Conservation (phyloP, 2,797 vertebrate genomes). For the Clangula hyemalis region DNA sequence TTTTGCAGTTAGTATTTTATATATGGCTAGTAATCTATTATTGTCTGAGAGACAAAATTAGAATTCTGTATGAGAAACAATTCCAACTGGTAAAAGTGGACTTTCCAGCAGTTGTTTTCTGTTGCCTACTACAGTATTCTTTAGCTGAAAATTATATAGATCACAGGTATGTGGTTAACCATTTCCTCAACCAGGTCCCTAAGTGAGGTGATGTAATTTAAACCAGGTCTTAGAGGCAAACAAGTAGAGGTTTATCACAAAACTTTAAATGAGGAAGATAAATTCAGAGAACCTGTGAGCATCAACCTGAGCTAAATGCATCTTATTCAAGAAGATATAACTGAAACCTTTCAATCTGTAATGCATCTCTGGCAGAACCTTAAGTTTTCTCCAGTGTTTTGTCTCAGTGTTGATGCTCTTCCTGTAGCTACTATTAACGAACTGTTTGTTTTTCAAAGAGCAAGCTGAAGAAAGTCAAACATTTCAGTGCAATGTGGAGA, state of each 20-base stretch:
- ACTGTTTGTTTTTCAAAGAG: neutral
- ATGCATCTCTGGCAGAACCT: neutral
- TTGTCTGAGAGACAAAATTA: slow-evolving; percentile 51
- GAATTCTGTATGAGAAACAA: slow-evolving; percentile 33
- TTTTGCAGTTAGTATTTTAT: slow-evolving; percentile 47
- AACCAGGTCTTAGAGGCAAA: neutral
- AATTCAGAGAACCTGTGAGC: neutral
- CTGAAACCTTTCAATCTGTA: slow-evolving; percentile 11
- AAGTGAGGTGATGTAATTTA: neutral
- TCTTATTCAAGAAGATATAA: slow-evolving; percentile 2
- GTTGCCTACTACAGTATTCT: slow-evolving; percentile 37
- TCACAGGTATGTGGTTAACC: slow-evolving; percentile 44
- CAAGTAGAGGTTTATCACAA: neutral
- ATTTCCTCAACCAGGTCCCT: neutral
- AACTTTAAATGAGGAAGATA: neutral
- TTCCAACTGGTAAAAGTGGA: slow-evolving; percentile 16
- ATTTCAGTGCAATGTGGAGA: slow-evolving; percentile 21
- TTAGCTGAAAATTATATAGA: slow-evolving; percentile 56
- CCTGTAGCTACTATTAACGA: neutral
- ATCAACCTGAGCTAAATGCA: neutral
- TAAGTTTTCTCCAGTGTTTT: neutral
- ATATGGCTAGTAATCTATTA: slow-evolving; percentile 23
- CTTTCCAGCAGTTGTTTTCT: slow-evolving; percentile 45
- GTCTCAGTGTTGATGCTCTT: neutral
- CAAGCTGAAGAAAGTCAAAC: neutral